Evolutionary conservation across 2,888 invertebrate genomes (phyloP).

Genomic region (Aleiodes testaceus): DNA sequence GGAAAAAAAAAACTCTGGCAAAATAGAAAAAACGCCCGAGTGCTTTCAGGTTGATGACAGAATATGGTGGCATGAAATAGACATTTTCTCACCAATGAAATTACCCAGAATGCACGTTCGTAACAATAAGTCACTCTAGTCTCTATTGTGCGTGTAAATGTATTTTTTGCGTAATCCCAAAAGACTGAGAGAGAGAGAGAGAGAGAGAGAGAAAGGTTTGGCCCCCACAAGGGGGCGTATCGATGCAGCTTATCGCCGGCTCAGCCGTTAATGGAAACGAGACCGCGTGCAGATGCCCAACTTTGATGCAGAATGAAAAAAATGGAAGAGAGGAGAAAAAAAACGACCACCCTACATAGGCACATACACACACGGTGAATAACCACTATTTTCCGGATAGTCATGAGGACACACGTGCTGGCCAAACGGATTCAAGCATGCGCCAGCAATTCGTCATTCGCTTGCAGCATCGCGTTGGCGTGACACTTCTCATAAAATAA

Average conservation of each 20-base stretch:
- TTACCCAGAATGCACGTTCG: slow-evolving; percentile 40
- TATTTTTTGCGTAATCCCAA: slow-evolving; percentile 61
- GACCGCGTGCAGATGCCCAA: slow-evolving; percentile 39
- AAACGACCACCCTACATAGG: slow-evolving; percentile 45
- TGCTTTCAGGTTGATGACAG: slow-evolving; percentile 20
- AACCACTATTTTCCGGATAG: slow-evolving; percentile 50
- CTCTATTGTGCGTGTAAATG: slow-evolving; percentile 58
- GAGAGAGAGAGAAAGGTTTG: slow-evolving; percentile 30
- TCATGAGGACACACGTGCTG: slow-evolving; percentile 45
- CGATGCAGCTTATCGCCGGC: slow-evolving; percentile 65
- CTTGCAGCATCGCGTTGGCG: slow-evolving; percentile 40
- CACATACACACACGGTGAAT: slow-evolving; percentile 38
- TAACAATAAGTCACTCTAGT: slow-evolving; percentile 56
- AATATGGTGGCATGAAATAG: slow-evolving; percentile 52
- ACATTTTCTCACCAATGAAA: slow-evolving; percentile 52
- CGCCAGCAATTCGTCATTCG: slow-evolving; percentile 51
- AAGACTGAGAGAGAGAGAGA: slow-evolving; percentile 14
- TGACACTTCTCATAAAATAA: slow-evolving; percentile 52
- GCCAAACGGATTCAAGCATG: slow-evolving; percentile 40
- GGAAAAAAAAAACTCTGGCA: slow-evolving; percentile 12
- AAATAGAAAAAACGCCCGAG: slow-evolving; percentile 12
- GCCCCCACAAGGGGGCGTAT: slow-evolving; percentile 53
- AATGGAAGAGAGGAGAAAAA: slow-evolving; percentile 48
- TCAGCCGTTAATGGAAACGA: slow-evolving; percentile 65
- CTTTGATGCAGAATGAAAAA: slow-evolving; percentile 47